Percentiles rank a stretch among this genome's conserved stretches.
Evolutionary conservation across 2,888 invertebrate genomes (phyloP).

Genomic region (Eilema griseolum): DNA sequence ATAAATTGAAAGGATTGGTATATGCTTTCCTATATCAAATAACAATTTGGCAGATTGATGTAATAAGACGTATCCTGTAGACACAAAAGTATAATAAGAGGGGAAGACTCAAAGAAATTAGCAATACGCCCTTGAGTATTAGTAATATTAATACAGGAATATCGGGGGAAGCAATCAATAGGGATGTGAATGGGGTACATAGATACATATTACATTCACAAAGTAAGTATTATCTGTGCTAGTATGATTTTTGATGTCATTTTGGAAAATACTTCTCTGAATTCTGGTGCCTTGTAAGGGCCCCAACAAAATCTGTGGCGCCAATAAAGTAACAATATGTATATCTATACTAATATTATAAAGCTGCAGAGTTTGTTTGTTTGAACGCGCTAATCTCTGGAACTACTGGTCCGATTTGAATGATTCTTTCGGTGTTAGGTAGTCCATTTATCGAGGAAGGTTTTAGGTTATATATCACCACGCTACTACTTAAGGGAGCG

Average conservation of each 20-base stretch:
- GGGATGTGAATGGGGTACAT: conserved; percentile 14
- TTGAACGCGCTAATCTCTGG: too few species aligned
- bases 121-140: conserved; percentile 65
- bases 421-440: too few species aligned
- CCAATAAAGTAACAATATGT: too few species aligned
- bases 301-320: too few species aligned
- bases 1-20: conserved; percentile 39
- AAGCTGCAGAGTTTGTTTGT: too few species aligned
- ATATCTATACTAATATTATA: too few species aligned
- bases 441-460: too few species aligned
- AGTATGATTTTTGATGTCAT: not conserved
- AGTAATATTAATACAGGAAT: conserved; percentile 68
- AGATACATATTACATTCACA: not conserved
- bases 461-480: too few species aligned
- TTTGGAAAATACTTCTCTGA: not conserved
- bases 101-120: conserved; percentile 65
- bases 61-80: conserved; percentile 50
- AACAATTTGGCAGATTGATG: conserved; percentile 52
- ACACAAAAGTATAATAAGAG: conserved; percentile 52
- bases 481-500: too few species aligned
- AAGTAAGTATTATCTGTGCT: conserved; percentile 11
- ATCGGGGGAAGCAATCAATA: conserved; percentile 51
- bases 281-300: too few species aligned
- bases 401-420: too few species aligned
- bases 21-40: conserved; percentile 48